These are phyloP conservation scores for Nerophis lumbriciformis DNA, from an alignment of 2,113 vertebrate species.

Conservation along the genomic window DNA sequence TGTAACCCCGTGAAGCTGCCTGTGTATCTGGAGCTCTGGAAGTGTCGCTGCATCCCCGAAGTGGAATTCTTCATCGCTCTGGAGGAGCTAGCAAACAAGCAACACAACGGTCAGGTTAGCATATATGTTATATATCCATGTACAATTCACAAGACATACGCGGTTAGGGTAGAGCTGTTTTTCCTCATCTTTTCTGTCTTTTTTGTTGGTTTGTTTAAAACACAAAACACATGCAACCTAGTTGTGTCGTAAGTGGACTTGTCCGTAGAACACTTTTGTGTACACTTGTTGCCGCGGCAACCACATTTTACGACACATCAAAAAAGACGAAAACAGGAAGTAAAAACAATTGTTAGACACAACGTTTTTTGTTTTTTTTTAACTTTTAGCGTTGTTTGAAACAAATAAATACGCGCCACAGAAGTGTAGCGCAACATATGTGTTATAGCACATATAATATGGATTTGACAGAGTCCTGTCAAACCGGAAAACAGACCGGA, in stretches of 20 bases:
- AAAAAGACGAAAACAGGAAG: background rate
- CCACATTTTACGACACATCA: background rate
- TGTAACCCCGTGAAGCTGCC: background rate
- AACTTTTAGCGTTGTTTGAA: too few relatives aligned
- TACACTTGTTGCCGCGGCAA: background rate
- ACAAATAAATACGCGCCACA: too few relatives aligned
- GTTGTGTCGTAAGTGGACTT: background rate
- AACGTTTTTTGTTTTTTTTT: too few relatives aligned
- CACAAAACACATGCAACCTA: background rate
- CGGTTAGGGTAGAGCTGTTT: background rate
- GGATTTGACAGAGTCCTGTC: too few relatives aligned
- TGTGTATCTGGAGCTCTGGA: background rate
- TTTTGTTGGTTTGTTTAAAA: too few relatives aligned
- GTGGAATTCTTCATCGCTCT: background rate
- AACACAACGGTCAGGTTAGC: background rate
- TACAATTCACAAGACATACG: background rate
- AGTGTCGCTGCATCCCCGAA: background rate
- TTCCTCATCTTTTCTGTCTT: background rate
- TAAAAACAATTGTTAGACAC: too few relatives aligned
- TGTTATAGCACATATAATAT: too few relatives aligned
- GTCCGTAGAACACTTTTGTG: background rate
- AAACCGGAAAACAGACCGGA: too few relatives aligned
- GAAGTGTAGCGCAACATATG: too few relatives aligned
- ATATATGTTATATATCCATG: background rate
- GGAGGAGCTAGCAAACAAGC: background rate